These are phyloP conservation scores for Heteractis magnifica DNA, from an alignment of 92 coral and sea anemone genomes.

Conservation along the genomic window DNA sequence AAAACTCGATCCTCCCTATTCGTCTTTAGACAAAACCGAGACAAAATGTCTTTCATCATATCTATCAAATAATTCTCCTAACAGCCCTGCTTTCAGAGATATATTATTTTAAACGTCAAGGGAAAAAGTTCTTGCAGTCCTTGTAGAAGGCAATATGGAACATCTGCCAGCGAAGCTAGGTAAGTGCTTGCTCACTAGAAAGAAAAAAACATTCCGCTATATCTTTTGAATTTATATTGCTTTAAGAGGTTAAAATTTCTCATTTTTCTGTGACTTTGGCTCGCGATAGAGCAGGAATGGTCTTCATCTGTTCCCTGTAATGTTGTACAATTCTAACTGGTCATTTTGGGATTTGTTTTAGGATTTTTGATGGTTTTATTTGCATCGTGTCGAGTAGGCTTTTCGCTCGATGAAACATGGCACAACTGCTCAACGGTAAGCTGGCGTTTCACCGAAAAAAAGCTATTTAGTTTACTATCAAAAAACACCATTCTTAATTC, in stretches of 20 bases:
- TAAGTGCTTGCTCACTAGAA: background rate
- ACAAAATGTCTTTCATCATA: background rate
- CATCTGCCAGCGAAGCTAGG: background rate
- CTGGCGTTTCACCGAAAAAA: background rate
- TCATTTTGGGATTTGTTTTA: background rate
- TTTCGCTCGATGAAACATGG: background rate
- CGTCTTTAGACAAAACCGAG: background rate
- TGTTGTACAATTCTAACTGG: background rate
- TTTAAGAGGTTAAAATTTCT: background rate
- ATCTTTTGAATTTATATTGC: background rate
- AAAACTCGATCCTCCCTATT: background rate
- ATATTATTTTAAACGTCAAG: background rate
- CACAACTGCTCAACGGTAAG: constrained; percentile 1
- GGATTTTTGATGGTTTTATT: background rate
- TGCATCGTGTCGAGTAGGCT: background rate
- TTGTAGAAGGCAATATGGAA: background rate
- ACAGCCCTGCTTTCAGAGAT: background rate
- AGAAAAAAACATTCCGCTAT: background rate
- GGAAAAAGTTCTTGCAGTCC: background rate
- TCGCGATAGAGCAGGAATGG: background rate
- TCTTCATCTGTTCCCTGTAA: background rate
- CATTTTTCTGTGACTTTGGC: background rate
- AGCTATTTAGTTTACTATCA: background rate
- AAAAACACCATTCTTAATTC: background rate
- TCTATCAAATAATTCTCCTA: background rate